Evolutionary conservation across 1,140 invertebrate species (phyloP).

Genomic region (Caenorhabditis latens): DNA sequence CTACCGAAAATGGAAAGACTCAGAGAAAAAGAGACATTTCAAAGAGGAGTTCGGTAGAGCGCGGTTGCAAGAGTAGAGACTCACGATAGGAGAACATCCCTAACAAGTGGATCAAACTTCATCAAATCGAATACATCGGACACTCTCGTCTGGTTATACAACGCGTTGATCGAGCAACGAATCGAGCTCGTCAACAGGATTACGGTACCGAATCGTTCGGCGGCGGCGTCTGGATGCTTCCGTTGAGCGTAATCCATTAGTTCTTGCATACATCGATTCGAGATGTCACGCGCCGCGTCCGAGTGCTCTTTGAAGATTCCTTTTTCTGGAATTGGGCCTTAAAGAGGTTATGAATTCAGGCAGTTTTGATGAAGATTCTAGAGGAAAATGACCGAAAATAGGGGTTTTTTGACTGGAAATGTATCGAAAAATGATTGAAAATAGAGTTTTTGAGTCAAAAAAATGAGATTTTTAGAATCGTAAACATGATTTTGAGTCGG

Average conservation of each 20-base stretch:
- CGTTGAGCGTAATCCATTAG: conserved; percentile 31
- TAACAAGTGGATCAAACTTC: conserved; percentile 54
- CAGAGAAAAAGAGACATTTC: no score
- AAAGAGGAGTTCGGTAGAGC: no score
- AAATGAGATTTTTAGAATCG: no score
- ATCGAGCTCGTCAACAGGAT: conserved; percentile 46
- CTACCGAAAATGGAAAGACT: no score
- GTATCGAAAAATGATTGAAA: no score
- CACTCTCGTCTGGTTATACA: conserved; percentile 55
- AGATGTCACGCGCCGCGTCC: not conserved
- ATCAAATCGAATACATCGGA: conserved; percentile 60
- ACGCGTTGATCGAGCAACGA: conserved; percentile 46
- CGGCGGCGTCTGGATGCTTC: conserved; percentile 32
- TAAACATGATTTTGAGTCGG: no score
- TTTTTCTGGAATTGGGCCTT: conserved; percentile 29
- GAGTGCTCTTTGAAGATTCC: conserved; percentile 41
- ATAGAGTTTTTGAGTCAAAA: no score
- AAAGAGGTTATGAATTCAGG: no score
- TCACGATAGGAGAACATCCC: conserved; percentile 49
- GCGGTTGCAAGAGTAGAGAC: not conserved
- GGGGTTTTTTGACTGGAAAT: no score
- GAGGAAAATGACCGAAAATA: no score
- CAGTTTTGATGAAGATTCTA: no score
- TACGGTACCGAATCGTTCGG: conserved; percentile 50
- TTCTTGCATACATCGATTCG: conserved; percentile 1